Percentiles rank a stretch among this genome's conserved stretches.
Evolutionary conservation across 2,797 vertebrate species (phyloP).

Genomic region (Acestrorhynchus altus): DNA sequence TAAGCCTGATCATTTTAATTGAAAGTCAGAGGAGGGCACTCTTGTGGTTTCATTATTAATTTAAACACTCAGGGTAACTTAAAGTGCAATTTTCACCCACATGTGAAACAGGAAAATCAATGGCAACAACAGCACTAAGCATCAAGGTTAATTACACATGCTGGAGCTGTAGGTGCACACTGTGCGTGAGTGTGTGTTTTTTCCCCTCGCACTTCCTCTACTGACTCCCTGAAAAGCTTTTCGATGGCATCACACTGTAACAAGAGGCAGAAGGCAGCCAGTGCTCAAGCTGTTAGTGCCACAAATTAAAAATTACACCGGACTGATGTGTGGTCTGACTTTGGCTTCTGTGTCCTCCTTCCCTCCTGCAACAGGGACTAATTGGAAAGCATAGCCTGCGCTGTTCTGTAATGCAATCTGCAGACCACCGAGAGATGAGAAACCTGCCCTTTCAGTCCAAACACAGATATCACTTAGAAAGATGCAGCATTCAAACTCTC

Average conservation of each 20-base stretch:
- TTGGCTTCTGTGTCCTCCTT: constrained; percentile 46
- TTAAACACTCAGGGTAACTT: constrained; percentile 87
- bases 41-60: constrained; percentile 87
- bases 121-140: constrained; percentile 81
- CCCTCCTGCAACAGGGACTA: constrained; percentile 64
- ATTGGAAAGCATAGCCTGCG: constrained; percentile 71
- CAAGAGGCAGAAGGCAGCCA: constrained; percentile 65
- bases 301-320: constrained; percentile 70
- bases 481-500: constrained; percentile 73
- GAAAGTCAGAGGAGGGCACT: constrained; percentile 85
- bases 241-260: constrained; percentile 67
- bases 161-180: constrained; percentile 64
- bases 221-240: constrained; percentile 59
- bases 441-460: constrained; percentile 73
- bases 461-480: constrained; percentile 71
- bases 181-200: constrained; percentile 41
- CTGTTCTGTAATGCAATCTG: constrained; percentile 79
- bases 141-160: constrained; percentile 87
- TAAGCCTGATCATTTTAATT: constrained; percentile 83
- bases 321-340: constrained; percentile 51
- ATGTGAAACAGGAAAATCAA: constrained; percentile 87
- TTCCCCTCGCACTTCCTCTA: constrained; percentile 37
- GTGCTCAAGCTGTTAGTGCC: constrained; percentile 46
- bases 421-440: constrained; percentile 75
- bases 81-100: constrained; percentile 88